Base-by-base conservation (phyloP, 2,797 vertebrate species). In the Luscinia megarhynchos region DNA sequence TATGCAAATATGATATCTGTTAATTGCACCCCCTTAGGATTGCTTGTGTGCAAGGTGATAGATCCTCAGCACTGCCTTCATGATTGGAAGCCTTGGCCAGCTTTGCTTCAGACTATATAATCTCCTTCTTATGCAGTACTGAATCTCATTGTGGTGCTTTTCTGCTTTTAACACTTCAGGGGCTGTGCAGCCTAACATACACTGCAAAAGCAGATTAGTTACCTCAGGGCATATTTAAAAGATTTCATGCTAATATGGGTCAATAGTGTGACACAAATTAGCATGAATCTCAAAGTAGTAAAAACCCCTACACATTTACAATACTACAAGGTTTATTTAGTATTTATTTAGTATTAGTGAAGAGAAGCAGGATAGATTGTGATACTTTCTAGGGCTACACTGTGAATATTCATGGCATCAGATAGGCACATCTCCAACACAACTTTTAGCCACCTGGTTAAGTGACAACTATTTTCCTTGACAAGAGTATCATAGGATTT, bases 41-140 rank as follows among this genome's bases (percentile, higher is more conserved):
- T 96, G 29, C 50, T 51, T 53, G n/a, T 36, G 16, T 73, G 57
- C 53, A 87, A 87, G 76, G 50, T 94, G 72, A 63, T 19, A 23
- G 40, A 67, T 55, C 68, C 51, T 86, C 16, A 24, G 59, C 48
- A 36, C 9, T 67, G 43, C n/a, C 84, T 70, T 76, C 61, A 3
- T 50, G 43, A 66, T 73, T 63, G 81, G 76, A 88, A 86, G 27
- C 23, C 43, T 26, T 76, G 23, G 4, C 15, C 43, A 86, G n/a
- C 76, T 24, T 53, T 77, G 24, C 43, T 94, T 89, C 91, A 78
- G 66, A 54, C 32, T 76, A 22, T 26, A 93, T 92, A 94, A 72
- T 76, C 46, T 76, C 77, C 61, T 80, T 75, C 30, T 53, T 55
- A 59, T 20, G 24, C 58, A 79, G 64, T 27, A 29, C 46, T 34